Base-by-base conservation (phyloP, 1,140 invertebrate species). In the Apis laboriosa region DNA sequence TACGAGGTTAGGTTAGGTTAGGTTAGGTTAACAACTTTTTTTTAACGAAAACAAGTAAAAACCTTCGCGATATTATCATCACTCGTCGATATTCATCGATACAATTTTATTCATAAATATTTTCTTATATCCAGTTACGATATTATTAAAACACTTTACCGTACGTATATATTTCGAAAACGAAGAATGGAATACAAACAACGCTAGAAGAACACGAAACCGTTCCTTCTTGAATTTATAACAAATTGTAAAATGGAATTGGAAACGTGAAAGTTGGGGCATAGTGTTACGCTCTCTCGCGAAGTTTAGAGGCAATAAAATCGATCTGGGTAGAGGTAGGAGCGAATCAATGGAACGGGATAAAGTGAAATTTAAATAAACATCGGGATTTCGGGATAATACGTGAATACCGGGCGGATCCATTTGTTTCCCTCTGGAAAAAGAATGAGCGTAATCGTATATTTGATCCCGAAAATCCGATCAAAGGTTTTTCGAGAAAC, bases 401-500 rank as follows among this genome's bases (percentile, higher is more conserved):
- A 43, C 21, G 49, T 3, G 74, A 19, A 63, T 17, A 43, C 34
- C 58, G 24, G 4, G 34, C 34, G 60, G 70, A 64, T 73, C 51
- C 70, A 64, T 80, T 80, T 80, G 78, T 80, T 80, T 78, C 49
- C 74, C 70, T 0, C 3, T 11, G 9, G 21, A 5, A 55, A 64
- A 64, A 56, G 70, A 66, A 80, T 24, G 17, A 70, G 55, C 67
- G 77, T 80, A 80, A 80, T 80, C 68, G 68, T 24, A 49, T 60
- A 74, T 73, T 80, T 70, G 77, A 80, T 80, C 28, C 13, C 13
- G 21, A 61, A 63, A 74, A 80, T 74, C 78, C 78, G 78, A 73
- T 80, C 58, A 51, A 74, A 64, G 78, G 70, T 66, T 66, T 61
- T 43, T 43, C 34, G 34, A 34, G 9, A 74, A 80, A 60, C 51